Base-by-base conservation (phyloP, 2,113 vertebrate genomes). In the Leucosticte australis region DNA sequence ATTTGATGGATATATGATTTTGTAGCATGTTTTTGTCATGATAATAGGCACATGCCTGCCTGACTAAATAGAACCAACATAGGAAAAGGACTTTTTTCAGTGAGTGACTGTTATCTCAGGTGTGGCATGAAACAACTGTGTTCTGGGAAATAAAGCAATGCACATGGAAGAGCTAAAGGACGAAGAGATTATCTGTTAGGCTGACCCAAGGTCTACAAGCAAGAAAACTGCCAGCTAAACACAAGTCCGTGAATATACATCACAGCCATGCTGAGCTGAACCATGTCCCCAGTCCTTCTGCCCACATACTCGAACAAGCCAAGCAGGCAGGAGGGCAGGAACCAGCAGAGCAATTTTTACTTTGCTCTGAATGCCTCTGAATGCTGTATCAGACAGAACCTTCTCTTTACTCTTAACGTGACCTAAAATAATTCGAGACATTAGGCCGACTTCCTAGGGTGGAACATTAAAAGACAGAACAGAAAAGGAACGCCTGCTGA, bases 161-260 rank as follows among this genome's bases (percentile, higher is more conserved):
- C 21, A 41, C 15, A n/a, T 28, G 27, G 44, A 75, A 78, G 28
- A 75, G 15, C 8, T 87, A 68, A 89, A 95, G 69, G 28, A 82
- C 37, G 68, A 86, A 57, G 46, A 68, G 9, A 55, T 92, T 90
- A 68, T 68, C 44, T 82, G 20, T 37, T 59, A 49, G 37, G 44
- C 13, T 55, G 57, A 79, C 28, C 24, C 83, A 56, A 52, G 21
- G 37, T 76, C 56, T 81, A 53, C 52, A 49, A 75, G 69, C n/a
- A 84, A 83, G 30, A 12, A 41, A 91, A 52, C 15, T 1, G 8
- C 37, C 75, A 83, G 71, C 50, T 53, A 31, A 82, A 78, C 52
- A 94, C 77, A 89, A 87, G 44, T 41, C 69, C 22, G 81, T 94
- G 76, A 77, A 81, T 93, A 71, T 49, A 87, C 41, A 87, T 69